Conservation (phyloP, 2,888 invertebrate species). For the Autographa pulchrina region DNA sequence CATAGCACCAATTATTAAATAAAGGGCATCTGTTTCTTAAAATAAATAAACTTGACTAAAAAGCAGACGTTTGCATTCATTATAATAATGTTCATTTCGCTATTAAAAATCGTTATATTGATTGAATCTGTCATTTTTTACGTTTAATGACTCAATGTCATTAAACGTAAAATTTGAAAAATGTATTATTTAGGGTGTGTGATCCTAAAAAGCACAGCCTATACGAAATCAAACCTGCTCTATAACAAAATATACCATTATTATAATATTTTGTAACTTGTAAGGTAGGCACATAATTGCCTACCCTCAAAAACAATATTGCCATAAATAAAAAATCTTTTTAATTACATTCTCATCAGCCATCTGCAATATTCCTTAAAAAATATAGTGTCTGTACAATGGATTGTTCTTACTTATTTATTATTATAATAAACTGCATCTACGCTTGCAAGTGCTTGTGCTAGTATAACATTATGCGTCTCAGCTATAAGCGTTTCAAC, state of each 20-base stretch:
- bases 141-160: no score
- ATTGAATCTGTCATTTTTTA: no score
- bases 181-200: no score
- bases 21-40: not conserved
- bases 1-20: not conserved
- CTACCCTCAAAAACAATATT: not conserved
- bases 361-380: conserved; percentile 32
- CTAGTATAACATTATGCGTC: conserved; percentile 53
- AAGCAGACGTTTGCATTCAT: not conserved
- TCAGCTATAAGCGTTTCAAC: conserved; percentile 53
- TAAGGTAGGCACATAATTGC: not conserved
- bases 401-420: conserved; percentile 23
- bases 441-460: conserved; percentile 54
- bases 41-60: not conserved
- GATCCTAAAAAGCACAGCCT: no score
- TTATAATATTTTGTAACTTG: not conserved
- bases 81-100: not conserved
- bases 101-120: not conserved
- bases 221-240: no score
- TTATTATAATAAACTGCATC: not conserved
- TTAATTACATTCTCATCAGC: conserved; percentile 15
- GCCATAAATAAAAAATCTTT: conserved; percentile 6
- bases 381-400: conserved; percentile 53
- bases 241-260: no score
- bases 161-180: no score